Percentiles rank a stretch among this genome's conserved stretches.
These are phyloP conservation scores for Pelosia muscerda DNA, from an alignment of 2,888 invertebrate genomes.

Conservation along the genomic window DNA sequence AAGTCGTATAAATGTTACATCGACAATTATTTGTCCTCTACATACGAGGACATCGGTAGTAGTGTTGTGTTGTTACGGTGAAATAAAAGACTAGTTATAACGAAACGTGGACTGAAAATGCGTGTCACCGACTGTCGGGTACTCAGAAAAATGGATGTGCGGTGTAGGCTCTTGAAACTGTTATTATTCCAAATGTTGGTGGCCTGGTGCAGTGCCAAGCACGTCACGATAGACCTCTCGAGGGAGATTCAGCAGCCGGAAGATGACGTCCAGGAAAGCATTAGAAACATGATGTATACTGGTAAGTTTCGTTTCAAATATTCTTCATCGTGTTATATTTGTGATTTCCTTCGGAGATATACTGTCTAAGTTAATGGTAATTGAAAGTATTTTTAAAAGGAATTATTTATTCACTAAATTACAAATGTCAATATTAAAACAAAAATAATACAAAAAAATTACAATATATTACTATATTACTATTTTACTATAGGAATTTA, in stretches of 20 bases:
- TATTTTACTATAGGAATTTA: no score
- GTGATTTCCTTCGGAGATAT: not conserved
- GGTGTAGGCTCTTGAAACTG: slow-evolving; percentile 79
- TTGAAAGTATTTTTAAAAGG: not conserved
- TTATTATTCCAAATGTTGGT: slow-evolving; percentile 80
- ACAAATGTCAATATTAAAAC: no score
- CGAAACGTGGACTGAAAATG: slow-evolving; percentile 65
- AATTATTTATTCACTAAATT: no score
- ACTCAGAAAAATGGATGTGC: slow-evolving; percentile 78
- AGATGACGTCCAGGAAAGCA: slow-evolving; percentile 72
- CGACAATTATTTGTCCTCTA: slow-evolving; percentile 36
- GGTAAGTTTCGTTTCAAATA: slow-evolving; percentile 64
- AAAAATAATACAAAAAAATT: no score
- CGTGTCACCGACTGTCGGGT: slow-evolving; percentile 68
- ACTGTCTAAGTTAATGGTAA: not conserved
- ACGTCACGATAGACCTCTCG: slow-evolving; percentile 65
- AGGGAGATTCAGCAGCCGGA: slow-evolving; percentile 57
- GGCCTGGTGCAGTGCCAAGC: slow-evolving; percentile 77
- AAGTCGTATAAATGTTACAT: slow-evolving; percentile 63
- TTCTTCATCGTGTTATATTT: not conserved
- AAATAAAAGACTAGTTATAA: slow-evolving; percentile 45
- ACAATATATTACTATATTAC: no score
- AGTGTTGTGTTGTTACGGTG: slow-evolving; percentile 47
- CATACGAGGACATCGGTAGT: slow-evolving; percentile 44
- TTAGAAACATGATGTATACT: slow-evolving; percentile 77